Evolutionary conservation across 2,113 vertebrate genomes (phyloP).

Genomic region (Neomonachus schauinslandi): DNA sequence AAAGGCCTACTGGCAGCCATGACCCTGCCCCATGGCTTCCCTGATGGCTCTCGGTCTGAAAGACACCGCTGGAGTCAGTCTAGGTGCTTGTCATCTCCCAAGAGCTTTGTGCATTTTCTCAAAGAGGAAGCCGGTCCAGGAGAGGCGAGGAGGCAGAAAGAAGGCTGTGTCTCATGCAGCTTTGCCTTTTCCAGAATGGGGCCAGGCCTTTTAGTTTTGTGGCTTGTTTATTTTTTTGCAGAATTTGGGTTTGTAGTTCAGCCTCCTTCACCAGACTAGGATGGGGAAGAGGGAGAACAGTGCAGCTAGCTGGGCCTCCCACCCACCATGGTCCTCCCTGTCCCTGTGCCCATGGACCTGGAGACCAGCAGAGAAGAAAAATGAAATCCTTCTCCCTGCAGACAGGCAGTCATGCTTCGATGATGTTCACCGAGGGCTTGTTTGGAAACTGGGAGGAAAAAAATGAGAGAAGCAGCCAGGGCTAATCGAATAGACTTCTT

Average conservation of each 20-base stretch:
- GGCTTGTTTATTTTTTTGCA: constrained; percentile 69
- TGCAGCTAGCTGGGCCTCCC: constrained; percentile 38
- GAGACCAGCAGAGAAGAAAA: constrained; percentile 78
- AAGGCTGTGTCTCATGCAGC: constrained; percentile 35
- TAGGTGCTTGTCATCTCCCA: constrained; percentile 29
- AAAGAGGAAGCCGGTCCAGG: constrained; percentile 65
- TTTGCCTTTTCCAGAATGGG: constrained; percentile 62
- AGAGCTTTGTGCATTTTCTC: constrained; percentile 69
- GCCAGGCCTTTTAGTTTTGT: constrained; percentile 67
- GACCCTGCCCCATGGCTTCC: neutral
- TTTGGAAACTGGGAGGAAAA: constrained; percentile 83
- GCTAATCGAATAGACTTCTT: constrained; percentile 53
- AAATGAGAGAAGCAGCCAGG: constrained; percentile 47
- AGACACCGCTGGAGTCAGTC: constrained; percentile 32
- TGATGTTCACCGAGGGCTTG: constrained; percentile 86
- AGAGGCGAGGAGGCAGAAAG: constrained; percentile 65
- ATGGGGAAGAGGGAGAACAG: constrained; percentile 61
- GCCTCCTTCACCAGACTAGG: constrained; percentile 69
- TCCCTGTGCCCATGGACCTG: constrained; percentile 70
- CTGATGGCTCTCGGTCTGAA: neutral
- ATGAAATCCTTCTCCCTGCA: constrained; percentile 77
- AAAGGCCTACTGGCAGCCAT: constrained; percentile 16
- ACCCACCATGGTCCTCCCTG: constrained; percentile 55
- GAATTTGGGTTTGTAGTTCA: constrained; percentile 72
- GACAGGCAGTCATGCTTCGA: constrained; percentile 84